Evolutionary conservation across 1,140 invertebrate species (phyloP).

Genomic region (Drosophila teissieri): DNA sequence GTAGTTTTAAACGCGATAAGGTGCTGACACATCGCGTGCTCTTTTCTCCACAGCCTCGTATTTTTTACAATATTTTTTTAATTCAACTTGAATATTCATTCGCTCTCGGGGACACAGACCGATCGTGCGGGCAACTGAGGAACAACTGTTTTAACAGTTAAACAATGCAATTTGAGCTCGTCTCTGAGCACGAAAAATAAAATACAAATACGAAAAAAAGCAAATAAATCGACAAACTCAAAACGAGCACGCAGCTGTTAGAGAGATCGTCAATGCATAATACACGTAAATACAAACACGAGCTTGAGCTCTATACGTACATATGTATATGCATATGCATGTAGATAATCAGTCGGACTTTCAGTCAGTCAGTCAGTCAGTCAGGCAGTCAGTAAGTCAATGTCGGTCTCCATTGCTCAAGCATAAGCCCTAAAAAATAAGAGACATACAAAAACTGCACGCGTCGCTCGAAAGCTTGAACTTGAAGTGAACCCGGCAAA

Average conservation of each 20-base stretch:
- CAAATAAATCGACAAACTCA: conserved; percentile 28
- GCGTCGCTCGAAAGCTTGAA: conserved; percentile 48
- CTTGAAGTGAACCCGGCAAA: conserved; percentile 60
- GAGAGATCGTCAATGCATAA: conserved; percentile 41
- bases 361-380: conserved; percentile 42
- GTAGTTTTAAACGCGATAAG: conserved; percentile 22
- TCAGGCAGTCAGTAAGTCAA: conserved; percentile 46
- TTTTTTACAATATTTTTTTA: conserved; percentile 10
- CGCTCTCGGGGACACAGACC: conserved; percentile 33
- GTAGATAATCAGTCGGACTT: conserved; percentile 10
- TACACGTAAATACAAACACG: conserved; percentile 31
- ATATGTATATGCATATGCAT: too few species aligned
- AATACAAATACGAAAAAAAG: conserved; percentile 17
- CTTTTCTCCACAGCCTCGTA: background rate
- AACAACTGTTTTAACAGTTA: conserved; percentile 64
- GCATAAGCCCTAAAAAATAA: conserved; percentile 48
- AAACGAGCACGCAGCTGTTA: conserved; percentile 30
- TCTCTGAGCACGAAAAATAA: conserved; percentile 30
- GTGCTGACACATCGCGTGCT: conserved; percentile 24
- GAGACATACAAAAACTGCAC: conserved; percentile 34
- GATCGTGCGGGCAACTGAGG: conserved; percentile 50
- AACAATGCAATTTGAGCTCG: conserved; percentile 68
- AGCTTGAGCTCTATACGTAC: conserved; percentile 1
- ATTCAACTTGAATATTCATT: conserved; percentile 36
- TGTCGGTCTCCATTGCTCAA: conserved; percentile 65